Evolutionary conservation across 2,113 vertebrate genomes (phyloP).

Genomic region (Vimba vimba): DNA sequence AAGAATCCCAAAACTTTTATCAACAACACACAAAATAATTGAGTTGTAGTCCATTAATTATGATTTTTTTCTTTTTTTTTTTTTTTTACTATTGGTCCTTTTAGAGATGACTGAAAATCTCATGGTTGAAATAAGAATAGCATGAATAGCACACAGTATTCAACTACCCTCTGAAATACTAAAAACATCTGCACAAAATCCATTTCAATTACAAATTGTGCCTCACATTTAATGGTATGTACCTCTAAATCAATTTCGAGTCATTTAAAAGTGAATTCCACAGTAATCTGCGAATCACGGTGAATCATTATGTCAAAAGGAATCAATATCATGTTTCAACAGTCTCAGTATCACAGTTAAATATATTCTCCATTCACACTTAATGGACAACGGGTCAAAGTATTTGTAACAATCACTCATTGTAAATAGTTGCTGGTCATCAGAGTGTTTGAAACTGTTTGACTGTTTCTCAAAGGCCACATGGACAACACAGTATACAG

Average conservation of each 20-base stretch:
- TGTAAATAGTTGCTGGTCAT: constrained; percentile 31
- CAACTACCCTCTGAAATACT: constrained; percentile 15
- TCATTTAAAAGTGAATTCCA: constrained; percentile 18
- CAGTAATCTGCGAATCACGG: constrained; percentile 4
- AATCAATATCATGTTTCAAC: constrained; percentile 17
- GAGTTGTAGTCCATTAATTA: constrained; percentile 38
- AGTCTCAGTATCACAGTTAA: constrained; percentile 39
- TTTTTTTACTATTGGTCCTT: neutral
- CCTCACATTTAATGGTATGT: constrained; percentile 18
- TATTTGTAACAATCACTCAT: neutral
- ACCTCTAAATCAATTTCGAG: neutral
- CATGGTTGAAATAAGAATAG: neutral
- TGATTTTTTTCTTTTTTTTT: neutral
- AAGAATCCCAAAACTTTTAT: constrained; percentile 55
- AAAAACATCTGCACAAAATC: constrained; percentile 32
- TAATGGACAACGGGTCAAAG: neutral
- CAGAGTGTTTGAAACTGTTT: constrained; percentile 24
- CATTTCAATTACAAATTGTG: constrained; percentile 20
- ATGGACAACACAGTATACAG: constrained; percentile 33
- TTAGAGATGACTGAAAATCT: neutral
- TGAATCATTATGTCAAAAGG: constrained; percentile 29
- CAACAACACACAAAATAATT: constrained; percentile 56
- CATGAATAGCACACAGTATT: constrained; percentile 6
- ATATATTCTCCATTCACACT: constrained; percentile 17
- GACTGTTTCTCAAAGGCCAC: constrained; percentile 27